Evolutionary conservation across 2,113 vertebrate genomes (phyloP).

Genomic region (Bos taurus): ARS-UCD2.0 NC_037346.1:37294001-37294500

Average conservation of each 20-base stretch:
- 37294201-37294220: neutral
- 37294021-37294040: neutral
- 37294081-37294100: neutral
- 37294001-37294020: neutral
- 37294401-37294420: neutral
- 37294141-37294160: neutral
- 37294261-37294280: neutral
- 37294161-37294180: neutral
- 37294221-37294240: neutral
- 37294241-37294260: neutral
- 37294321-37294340: neutral
- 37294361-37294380: too few species aligned
- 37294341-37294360: neutral
- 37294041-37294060: neutral
- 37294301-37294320: neutral
- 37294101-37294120: neutral
- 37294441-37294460: neutral
- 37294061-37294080: neutral
- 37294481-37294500: neutral
- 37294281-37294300: neutral
- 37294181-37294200: neutral
- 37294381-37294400: neutral
- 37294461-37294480: neutral
- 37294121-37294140: neutral
- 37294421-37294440: neutral